These are phyloP conservation scores for Palythoa heliodiscus DNA, from an alignment of 92 coral and sea anemone genomes.

Conservation along the genomic window DNA sequence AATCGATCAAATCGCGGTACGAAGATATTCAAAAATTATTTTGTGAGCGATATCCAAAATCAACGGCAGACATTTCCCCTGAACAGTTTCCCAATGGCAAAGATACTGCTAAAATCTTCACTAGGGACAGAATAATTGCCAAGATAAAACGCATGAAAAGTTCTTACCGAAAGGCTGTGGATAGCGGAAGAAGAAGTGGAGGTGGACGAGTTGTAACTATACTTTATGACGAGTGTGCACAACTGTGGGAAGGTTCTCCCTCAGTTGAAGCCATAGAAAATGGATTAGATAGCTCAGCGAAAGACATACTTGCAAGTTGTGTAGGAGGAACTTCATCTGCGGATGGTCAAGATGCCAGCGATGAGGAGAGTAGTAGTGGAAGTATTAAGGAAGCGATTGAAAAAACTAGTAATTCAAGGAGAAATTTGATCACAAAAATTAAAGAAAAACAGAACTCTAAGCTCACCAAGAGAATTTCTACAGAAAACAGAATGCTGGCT, in stretches of 20 bases:
- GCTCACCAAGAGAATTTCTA: slow-evolving; percentile 15
- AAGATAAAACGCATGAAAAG: slow-evolving; percentile 46
- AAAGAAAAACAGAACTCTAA: slow-evolving; percentile 41
- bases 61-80: slow-evolving; percentile 8
- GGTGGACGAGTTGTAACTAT: slow-evolving; percentile 33
- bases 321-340: neutral
- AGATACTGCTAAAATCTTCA: slow-evolving; percentile 15
- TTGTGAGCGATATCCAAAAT: slow-evolving; percentile 48
- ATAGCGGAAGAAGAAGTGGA: slow-evolving; percentile 51
- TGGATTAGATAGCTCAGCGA: slow-evolving; percentile 33
- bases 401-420: slow-evolving; percentile 45
- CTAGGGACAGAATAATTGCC: slow-evolving; percentile 47
- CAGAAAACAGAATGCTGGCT: slow-evolving; percentile 30
- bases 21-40: slow-evolving; percentile 38
- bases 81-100: slow-evolving; percentile 46
- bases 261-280: slow-evolving; percentile 44
- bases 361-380: neutral
- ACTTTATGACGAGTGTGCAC: slow-evolving; percentile 44
- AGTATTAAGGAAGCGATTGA: slow-evolving; percentile 1
- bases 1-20: slow-evolving; percentile 49
- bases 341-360: neutral
- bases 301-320: neutral
- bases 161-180: slow-evolving; percentile 54
- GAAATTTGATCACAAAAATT: slow-evolving; percentile 42
- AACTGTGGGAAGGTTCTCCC: slow-evolving; percentile 57